Conservation (phyloP, 2,113 vertebrate species). For the Balaeniceps rex region DNA sequence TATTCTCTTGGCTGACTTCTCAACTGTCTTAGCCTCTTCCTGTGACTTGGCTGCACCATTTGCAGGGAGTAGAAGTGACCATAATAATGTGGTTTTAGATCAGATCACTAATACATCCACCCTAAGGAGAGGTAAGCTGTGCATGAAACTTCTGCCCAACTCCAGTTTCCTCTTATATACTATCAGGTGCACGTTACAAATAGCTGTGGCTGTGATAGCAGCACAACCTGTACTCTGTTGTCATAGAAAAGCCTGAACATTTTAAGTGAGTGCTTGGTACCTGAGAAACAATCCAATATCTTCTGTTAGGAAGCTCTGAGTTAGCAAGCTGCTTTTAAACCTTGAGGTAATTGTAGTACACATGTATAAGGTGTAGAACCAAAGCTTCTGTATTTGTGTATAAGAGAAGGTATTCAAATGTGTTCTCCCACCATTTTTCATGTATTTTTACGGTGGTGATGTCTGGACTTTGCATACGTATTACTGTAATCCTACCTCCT, state of each 20-base stretch:
- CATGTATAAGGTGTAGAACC: background rate
- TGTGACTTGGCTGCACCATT: background rate
- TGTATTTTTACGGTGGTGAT: background rate
- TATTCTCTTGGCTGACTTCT: background rate
- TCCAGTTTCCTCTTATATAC: background rate
- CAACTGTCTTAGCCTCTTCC: background rate
- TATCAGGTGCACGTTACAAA: background rate
- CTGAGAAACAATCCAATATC: background rate
- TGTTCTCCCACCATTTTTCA: background rate
- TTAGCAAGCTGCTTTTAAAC: background rate
- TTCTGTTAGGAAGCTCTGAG: background rate
- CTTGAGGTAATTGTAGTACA: background rate
- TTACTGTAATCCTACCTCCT: background rate
- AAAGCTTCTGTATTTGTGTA: background rate
- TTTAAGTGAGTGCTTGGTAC: background rate
- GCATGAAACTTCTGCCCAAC: background rate
- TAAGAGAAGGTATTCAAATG: background rate
- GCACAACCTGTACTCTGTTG: background rate
- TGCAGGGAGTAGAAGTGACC: background rate
- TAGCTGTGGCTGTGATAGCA: background rate
- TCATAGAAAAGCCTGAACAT: background rate
- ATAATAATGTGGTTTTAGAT: background rate
- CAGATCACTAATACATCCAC: background rate
- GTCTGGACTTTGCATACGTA: background rate
- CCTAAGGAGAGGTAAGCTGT: background rate